Conservation (phyloP, 2,888 invertebrate species). For the Muscina levida region DNA sequence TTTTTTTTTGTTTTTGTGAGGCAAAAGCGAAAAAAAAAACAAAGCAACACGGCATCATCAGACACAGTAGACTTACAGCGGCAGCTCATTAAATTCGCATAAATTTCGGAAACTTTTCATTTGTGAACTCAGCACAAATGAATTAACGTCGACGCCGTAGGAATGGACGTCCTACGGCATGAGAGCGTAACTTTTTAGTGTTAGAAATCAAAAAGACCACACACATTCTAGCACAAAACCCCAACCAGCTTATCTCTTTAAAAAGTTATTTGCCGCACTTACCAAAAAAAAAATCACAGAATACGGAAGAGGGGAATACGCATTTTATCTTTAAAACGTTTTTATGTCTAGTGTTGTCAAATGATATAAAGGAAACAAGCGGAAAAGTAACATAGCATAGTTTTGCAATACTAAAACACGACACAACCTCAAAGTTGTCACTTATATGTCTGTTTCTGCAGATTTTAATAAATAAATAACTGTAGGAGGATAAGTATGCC, state of each 20-base stretch:
- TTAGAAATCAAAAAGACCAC: slow-evolving; percentile 53
- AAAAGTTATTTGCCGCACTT: slow-evolving; percentile 64
- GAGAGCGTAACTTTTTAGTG: slow-evolving; percentile 39
- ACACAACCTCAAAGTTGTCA: too few relatives aligned
- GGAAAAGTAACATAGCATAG: too few relatives aligned
- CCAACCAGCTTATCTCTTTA: slow-evolving; percentile 67
- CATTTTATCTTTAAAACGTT: slow-evolving; percentile 14
- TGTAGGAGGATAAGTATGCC: too few relatives aligned
- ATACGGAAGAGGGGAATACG: neutral
- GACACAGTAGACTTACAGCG: slow-evolving; percentile 39
- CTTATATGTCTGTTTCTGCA: too few relatives aligned
- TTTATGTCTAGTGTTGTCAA: neutral
- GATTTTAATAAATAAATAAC: too few relatives aligned
- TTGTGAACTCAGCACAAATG: slow-evolving; percentile 39
- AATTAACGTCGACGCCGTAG: neutral
- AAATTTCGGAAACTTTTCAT: slow-evolving; percentile 40
- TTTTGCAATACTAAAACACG: too few relatives aligned
- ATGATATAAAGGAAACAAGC: neutral
- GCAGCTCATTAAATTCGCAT: slow-evolving; percentile 57
- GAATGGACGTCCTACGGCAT: neutral
- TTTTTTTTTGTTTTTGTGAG: slow-evolving; percentile 1
- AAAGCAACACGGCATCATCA: neutral
- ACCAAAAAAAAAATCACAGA: slow-evolving; percentile 15
- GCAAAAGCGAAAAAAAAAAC: neutral
- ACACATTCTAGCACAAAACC: slow-evolving; percentile 44